A percentile compares a stretch with the other conserved stretches of the same genome.
These are phyloP conservation scores for Dicrostonyx torquatus DNA, from an alignment of 2,797 vertebrate species.

Conservation along the genomic window DNA sequence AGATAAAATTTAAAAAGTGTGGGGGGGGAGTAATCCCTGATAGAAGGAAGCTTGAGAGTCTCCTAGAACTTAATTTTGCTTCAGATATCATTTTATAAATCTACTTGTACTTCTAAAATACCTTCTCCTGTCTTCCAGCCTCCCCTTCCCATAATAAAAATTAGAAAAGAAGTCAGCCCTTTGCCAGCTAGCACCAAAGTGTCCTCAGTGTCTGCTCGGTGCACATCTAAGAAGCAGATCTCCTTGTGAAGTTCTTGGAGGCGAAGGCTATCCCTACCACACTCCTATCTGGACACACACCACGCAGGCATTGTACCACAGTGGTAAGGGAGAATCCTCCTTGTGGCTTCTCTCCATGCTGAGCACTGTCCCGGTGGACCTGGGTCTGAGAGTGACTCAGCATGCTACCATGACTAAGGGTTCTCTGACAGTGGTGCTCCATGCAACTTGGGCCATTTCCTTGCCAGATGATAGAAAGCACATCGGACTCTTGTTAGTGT, in stretches of 20 bases:
- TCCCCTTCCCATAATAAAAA: neutral
- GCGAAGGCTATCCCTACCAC: neutral
- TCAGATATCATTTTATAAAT: neutral
- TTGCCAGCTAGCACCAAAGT: neutral
- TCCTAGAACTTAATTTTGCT: constrained; percentile 10
- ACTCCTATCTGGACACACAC: neutral
- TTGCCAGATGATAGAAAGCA: neutral
- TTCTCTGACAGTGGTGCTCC: neutral
- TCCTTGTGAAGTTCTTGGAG: neutral
- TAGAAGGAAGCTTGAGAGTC: neutral
- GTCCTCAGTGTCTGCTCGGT: neutral
- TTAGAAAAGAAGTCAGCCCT: neutral
- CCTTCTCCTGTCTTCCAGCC: neutral
- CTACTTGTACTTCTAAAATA: neutral
- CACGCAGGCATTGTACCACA: neutral
- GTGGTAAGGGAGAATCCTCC: neutral
- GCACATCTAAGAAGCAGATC: neutral
- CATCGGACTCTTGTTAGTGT: neutral
- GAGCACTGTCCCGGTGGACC: neutral
- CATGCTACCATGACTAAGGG: neutral
- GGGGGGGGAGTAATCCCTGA: neutral
- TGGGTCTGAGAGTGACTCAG: neutral
- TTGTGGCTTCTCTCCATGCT: neutral
- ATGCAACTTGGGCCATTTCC: neutral
- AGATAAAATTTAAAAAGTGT: neutral